Conservation (phyloP, 2,113 vertebrate species). For the Lamprologus callipterus region DNA sequence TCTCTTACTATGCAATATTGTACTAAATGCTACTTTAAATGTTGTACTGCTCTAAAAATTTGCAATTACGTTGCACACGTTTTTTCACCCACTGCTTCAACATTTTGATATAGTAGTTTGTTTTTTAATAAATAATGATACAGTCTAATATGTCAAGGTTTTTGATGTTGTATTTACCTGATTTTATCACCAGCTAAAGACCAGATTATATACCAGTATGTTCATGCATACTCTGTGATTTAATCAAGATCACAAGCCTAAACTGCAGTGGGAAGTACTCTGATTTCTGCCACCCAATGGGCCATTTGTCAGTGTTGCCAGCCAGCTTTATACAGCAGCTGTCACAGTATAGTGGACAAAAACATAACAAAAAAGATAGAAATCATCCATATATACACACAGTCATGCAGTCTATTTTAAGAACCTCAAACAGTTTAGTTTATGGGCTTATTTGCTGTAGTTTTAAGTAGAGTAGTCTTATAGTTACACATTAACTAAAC, state of each 20-base stretch:
- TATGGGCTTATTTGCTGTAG: neutral
- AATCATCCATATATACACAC: neutral
- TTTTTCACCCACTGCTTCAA: neutral
- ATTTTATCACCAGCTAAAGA: neutral
- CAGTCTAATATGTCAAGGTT: neutral
- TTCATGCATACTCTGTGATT: neutral
- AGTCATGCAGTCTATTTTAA: neutral
- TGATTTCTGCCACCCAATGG: slow-evolving; percentile 4
- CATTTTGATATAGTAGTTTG: neutral
- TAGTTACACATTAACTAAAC: neutral
- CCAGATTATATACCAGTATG: neutral
- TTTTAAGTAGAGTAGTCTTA: neutral
- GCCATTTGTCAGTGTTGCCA: neutral
- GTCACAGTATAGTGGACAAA: neutral
- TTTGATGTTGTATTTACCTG: neutral
- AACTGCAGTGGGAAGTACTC: neutral
- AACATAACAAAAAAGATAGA: neutral
- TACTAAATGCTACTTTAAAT: neutral
- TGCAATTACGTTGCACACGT: neutral
- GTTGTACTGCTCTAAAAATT: neutral
- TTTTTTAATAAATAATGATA: neutral
- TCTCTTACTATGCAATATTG: neutral
- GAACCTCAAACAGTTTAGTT: neutral
- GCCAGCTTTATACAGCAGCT: slow-evolving; percentile 19
- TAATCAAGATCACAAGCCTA: neutral